Conservation (phyloP, 1,140 invertebrate genomes). For the Lineus longissimus region DNA sequence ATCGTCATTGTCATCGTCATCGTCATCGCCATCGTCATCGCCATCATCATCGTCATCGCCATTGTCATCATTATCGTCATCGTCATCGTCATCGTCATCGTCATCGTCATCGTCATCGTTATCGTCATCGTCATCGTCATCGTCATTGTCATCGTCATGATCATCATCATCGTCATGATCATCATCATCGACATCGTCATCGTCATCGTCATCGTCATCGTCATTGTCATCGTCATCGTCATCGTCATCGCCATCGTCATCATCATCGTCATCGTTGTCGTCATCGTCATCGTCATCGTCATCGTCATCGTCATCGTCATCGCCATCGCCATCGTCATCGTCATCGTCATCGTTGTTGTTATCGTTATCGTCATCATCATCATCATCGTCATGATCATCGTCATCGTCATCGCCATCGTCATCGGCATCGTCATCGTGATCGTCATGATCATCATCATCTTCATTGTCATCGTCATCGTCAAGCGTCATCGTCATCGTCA, state of each 20-base stretch:
- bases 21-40: constrained; percentile 1
- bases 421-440: no score
- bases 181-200: not conserved
- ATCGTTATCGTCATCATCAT: no score
- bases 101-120: constrained; percentile 1
- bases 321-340: constrained; percentile 1
- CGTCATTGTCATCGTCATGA: no score
- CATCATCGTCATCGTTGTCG: constrained; percentile 1
- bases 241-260: not conserved
- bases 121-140: constrained; percentile 1
- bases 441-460: no score
- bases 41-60: constrained; percentile 1
- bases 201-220: constrained; percentile 1
- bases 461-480: no score
- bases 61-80: constrained; percentile 2
- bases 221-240: constrained; percentile 1
- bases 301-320: constrained; percentile 1
- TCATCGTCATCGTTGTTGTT: constrained; percentile 2
- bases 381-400: no score
- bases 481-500: no score
- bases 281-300: constrained; percentile 1
- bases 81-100: constrained; percentile 1
- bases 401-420: no score
- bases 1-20: constrained; percentile 2
- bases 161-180: no score